These are phyloP conservation scores for Bursaphelenchus okinawaensis DNA, from an alignment of 2,888 invertebrate genomes.

Conservation along the genomic window DNA sequence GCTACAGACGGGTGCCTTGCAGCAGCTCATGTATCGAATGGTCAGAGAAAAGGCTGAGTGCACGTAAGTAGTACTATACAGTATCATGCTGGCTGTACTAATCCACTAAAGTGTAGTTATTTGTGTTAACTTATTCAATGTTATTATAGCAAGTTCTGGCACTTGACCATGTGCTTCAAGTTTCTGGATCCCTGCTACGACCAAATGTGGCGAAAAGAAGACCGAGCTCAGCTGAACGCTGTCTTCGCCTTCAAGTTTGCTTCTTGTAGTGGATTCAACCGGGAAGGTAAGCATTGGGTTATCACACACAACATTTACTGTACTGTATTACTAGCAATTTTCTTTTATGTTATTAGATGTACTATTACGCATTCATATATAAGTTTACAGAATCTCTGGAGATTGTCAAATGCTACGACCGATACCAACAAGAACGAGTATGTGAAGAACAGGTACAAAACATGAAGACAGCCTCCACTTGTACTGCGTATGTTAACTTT, in stretches of 20 bases:
- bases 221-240: background rate
- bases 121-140: no score
- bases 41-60: background rate
- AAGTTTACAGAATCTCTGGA: background rate
- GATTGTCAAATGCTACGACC: background rate
- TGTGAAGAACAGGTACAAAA: background rate
- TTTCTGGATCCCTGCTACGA: background rate
- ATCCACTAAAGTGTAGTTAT: no score
- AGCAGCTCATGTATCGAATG: background rate
- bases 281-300: no score
- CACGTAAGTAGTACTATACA: no score
- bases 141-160: background rate
- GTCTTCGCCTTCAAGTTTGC: background rate
- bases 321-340: no score
- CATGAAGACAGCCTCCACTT: background rate
- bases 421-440: background rate
- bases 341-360: no score
- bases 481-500: background rate
- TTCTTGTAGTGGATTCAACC: background rate
- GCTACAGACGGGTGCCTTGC: background rate
- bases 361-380: no score
- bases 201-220: background rate
- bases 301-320: no score
- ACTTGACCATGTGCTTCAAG: background rate
- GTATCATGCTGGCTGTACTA: no score